A percentile compares a stretch with the other conserved stretches of the same genome.
phyloP scores from a whole-genome alignment of 1,140 invertebrate genomes.

The Drosophila rhopaloa region DNA sequence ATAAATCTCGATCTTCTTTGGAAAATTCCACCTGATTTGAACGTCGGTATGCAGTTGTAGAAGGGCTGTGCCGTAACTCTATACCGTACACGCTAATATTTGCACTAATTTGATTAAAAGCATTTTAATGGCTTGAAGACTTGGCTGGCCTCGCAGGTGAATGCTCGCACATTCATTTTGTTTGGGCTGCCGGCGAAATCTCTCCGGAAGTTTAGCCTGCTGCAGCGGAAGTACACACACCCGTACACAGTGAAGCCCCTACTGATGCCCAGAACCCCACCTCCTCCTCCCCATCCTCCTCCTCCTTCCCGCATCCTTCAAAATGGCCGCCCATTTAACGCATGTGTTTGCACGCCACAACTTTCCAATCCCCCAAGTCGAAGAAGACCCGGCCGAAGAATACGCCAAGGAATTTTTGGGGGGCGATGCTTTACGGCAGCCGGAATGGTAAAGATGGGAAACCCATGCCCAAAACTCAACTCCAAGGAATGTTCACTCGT shows the following conservation, averaged over 20 bases:
- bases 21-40: neutral
- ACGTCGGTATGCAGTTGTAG: conserved; percentile 16
- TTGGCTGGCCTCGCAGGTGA: conserved; percentile 62
- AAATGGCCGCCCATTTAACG: conserved; percentile 79
- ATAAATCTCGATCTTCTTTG: conserved; percentile 1
- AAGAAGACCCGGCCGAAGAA: conserved; percentile 28
- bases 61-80: conserved; percentile 31
- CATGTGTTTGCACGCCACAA: conserved; percentile 70
- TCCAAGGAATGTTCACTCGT: conserved; percentile 49
- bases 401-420: conserved; percentile 52
- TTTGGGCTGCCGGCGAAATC: conserved; percentile 31
- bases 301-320: conserved; percentile 24
- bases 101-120: conserved; percentile 80
- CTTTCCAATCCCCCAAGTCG: conserved; percentile 51
- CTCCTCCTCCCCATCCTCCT: neutral
- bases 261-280: neutral
- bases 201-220: conserved; percentile 5
- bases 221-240: conserved; percentile 53
- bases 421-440: conserved; percentile 32
- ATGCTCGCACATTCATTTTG: conserved; percentile 54
- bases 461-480: conserved; percentile 29
- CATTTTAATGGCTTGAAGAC: conserved; percentile 75
- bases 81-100: conserved; percentile 63
- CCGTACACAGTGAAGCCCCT: conserved; percentile 1
- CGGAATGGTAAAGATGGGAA: conserved; percentile 7